Percentiles rank a stretch among this genome's conserved stretches.
Conservation (phyloP, 2,797 vertebrate genomes). For the Aplochiton taeniatus region DNA sequence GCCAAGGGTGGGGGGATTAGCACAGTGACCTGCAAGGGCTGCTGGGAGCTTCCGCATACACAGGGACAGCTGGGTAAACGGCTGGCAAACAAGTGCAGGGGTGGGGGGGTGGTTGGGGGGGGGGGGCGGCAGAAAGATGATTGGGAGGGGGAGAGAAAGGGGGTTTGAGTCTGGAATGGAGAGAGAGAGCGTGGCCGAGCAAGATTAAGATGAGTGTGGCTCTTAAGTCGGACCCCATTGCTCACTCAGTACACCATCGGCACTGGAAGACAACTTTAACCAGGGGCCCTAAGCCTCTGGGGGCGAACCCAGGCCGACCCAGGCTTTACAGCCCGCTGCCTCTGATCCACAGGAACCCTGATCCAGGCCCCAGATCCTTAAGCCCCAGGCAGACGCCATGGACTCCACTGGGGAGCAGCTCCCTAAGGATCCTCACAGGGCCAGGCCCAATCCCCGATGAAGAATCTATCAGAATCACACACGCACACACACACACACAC, state of each 20-base stretch:
- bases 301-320: no score
- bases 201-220: background rate
- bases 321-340: no score
- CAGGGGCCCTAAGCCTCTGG: no score
- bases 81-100: slow-evolving; percentile 39
- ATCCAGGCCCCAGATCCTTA: no score
- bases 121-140: slow-evolving; percentile 2
- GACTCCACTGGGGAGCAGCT: no score
- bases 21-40: slow-evolving; percentile 69
- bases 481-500: background rate
- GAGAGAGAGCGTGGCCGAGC: background rate
- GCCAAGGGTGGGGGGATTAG: slow-evolving; percentile 63
- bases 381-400: no score
- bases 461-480: background rate
- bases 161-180: slow-evolving; percentile 1
- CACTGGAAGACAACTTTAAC: no score
- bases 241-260: no score
- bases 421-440: background rate
- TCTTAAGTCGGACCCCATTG: no score
- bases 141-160: slow-evolving; percentile 6
- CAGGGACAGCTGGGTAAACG: slow-evolving; percentile 62
- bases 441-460: slow-evolving; percentile 1
- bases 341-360: no score
- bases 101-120: background rate
- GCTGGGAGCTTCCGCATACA: slow-evolving; percentile 58